Conservation (phyloP, 2,113 vertebrate species). For the Cairina moschata region DNA sequence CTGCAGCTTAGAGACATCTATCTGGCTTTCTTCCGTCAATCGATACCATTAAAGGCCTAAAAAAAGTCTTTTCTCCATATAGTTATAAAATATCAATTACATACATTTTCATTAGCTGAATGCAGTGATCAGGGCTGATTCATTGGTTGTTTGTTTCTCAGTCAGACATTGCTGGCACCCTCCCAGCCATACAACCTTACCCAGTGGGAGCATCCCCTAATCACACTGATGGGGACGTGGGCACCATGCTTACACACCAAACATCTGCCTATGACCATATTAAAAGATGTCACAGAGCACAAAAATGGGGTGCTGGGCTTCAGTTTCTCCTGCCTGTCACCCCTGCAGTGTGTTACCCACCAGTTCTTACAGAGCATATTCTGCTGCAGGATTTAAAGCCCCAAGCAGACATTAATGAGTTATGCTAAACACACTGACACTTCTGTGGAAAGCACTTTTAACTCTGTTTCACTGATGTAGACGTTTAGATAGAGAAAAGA, state of each 20-base stretch:
- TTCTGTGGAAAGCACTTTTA: conserved; percentile 21
- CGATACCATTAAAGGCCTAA: conserved; percentile 75
- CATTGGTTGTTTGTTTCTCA: conserved; percentile 68
- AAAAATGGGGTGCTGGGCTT: background rate
- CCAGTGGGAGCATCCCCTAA: conserved; percentile 22
- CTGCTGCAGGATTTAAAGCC: conserved; percentile 26
- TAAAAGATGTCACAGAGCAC: background rate
- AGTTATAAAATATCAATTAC: conserved; percentile 83
- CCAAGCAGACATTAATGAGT: background rate
- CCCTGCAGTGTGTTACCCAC: background rate
- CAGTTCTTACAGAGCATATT: background rate
- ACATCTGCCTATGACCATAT: background rate
- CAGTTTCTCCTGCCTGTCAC: background rate
- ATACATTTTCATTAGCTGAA: conserved; percentile 81
- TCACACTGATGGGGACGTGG: background rate
- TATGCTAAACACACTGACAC: conserved; percentile 42
- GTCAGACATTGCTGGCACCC: conserved; percentile 38
- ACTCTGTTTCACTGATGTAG: background rate
- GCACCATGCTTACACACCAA: rapidly evolving
- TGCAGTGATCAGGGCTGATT: conserved; percentile 69
- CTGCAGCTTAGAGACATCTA: conserved; percentile 47
- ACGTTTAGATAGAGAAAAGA: conserved; percentile 46
- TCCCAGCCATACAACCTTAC: conserved; percentile 33
- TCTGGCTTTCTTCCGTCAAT: conserved; percentile 71
- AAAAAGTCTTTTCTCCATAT: conserved; percentile 68